Base-by-base conservation (phyloP, 2,797 vertebrate genomes). In the Ctenopoma multispine region DNA sequence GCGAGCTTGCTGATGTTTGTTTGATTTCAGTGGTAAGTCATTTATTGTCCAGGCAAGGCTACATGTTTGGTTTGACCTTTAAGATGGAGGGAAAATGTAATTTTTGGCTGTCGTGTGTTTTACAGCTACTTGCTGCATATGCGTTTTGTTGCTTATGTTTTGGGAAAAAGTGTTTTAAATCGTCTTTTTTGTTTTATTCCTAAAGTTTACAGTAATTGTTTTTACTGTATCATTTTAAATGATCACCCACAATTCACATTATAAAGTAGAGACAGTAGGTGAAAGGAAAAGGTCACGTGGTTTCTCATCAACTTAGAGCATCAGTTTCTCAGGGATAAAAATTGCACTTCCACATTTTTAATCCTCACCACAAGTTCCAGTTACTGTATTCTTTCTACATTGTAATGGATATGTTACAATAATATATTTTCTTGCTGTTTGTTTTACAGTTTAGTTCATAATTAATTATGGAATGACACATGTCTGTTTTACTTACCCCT, bases 21-120 rank as follows among this genome's bases (percentile, higher is more conserved):
- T 58, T 91, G 81, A 85, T 72, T 78, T 70, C 69, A 67, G 63
- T 74, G 94, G 94, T 95, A 91, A 87, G 92, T 60, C 9, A 68
- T 86, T 85, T 84, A 79, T 78, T 79, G 36, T 77, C 47, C 66
- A 46, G 60, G 17, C 36, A 31, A 58, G 31, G 43, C 51, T 67
- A 62, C 41, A 59, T 70, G 54, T 73, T 64, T 70, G 53, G 63
- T 70, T 64, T 72, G 66, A 80, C 58, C 62, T 80, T 82, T 73
- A 40, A 41, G 49, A 40, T 27, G 51, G 27, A 27, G 7, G 13
- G n/a, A 20, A 18, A 38, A 55, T 34, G 58, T 29, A 0, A 24
- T 34, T 68, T 62, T 64, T 65, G 50, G 47, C 46, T 56, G 51
- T 29, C 12, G 0, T 70, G 0, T 70, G 47, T 68, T 83, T 76